These are phyloP conservation scores for Anguilla rostrata DNA, from an alignment of 2,113 vertebrate species.

Conservation along the genomic window DNA sequence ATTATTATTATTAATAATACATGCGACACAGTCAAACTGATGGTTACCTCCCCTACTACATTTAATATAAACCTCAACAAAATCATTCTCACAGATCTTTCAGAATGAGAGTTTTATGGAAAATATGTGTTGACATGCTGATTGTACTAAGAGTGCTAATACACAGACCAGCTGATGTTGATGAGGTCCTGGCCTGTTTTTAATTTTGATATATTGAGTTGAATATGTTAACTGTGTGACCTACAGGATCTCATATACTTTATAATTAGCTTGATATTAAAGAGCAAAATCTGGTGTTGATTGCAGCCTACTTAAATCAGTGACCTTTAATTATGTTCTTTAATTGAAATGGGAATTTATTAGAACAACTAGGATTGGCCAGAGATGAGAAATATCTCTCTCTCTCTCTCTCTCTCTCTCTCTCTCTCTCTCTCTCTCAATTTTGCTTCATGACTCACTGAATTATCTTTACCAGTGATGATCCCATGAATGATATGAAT, in stretches of 20 bases:
- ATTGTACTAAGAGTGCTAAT: background rate
- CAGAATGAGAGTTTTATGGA: no score
- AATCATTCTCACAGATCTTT: no score
- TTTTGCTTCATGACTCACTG: background rate
- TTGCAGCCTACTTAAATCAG: slow-evolving; percentile 22
- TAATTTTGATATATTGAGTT: background rate
- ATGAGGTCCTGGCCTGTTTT: background rate
- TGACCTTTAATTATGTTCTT: slow-evolving; percentile 25
- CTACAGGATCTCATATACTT: slow-evolving; percentile 21
- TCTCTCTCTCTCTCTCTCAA: no score
- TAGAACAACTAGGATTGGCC: background rate
- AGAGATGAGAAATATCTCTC: background rate
- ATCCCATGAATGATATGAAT: background rate
- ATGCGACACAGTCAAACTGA: background rate
- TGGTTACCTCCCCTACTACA: background rate
- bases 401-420: no score
- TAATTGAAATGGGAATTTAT: slow-evolving; percentile 11
- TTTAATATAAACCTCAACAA: no score
- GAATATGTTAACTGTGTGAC: slow-evolving; percentile 7
- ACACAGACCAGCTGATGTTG: background rate
- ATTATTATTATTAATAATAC: no score
- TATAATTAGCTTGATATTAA: slow-evolving; percentile 25
- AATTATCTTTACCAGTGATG: background rate
- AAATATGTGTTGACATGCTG: no score
- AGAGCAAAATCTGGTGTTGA: slow-evolving; percentile 16